phyloP scores from a whole-genome alignment of 2,888 invertebrate species.

The Melieria picta region DNA sequence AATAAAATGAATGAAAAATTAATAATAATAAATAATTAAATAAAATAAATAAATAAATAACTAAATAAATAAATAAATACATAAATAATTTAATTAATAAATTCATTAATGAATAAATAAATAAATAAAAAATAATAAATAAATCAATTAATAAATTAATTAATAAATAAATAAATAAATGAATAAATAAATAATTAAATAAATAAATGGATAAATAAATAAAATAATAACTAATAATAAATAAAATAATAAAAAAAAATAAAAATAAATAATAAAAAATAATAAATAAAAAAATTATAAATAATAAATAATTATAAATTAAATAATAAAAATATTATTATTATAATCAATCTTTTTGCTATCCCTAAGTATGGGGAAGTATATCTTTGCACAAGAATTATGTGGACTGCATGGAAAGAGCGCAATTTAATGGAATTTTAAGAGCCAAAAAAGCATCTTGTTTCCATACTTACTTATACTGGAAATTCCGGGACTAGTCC shows the following conservation, averaged over 20 bases:
- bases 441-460: too few species aligned
- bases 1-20: too few species aligned
- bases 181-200: not conserved
- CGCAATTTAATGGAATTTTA: too few species aligned
- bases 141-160: not conserved
- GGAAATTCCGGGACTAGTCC: too few species aligned
- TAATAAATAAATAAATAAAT: not conserved
- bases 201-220: not conserved
- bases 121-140: not conserved
- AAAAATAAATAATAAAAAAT: conserved; percentile 1
- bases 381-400: too few species aligned
- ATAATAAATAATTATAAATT: conserved; percentile 6
- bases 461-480: too few species aligned
- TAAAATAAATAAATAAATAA: not conserved
- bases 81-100: not conserved
- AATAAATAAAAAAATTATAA: not conserved
- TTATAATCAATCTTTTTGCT: too few species aligned
- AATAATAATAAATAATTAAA: not conserved
- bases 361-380: too few species aligned
- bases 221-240: not conserved
- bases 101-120: not conserved
- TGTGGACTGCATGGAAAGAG: too few species aligned
- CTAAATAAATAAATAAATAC: not conserved
- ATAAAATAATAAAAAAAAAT: not conserved
- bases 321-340: too few species aligned